Evolutionary conservation across 2,113 vertebrate genomes (phyloP), one percentile per base, ranked within the genome.

Genomic region (Aspidoscelis tigris): DNA sequence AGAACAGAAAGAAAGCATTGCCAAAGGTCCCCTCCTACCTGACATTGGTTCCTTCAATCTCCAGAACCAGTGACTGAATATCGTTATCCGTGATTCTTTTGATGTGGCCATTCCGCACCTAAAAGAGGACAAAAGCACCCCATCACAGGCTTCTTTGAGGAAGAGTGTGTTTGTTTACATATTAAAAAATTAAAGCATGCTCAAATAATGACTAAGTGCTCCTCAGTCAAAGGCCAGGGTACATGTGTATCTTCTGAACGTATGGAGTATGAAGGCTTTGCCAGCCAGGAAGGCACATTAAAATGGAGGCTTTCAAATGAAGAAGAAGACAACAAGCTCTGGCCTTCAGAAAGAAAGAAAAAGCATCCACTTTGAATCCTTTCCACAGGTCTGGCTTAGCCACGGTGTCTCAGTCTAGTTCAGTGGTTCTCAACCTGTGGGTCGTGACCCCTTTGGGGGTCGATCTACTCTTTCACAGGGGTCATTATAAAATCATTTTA

Each of bases 61-160:
- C 98, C 92, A 99, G 92, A 90, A 99, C 98, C 89, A 97, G 88
- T 0, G 98, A 99, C 94, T 99, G 98, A 84, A 99, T 99, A 91
- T 99, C 98, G 18, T 98, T 98, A 93, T 99, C 98, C 0, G 97
- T 97, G 86, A 99, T 97, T 87, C 98, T 94, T 90, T 99, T 99
- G 89, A 99, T 99, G 90, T 99, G 98, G 39, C 98, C 98, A 65
- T 99, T 99, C 84, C 97, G 96, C 70, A 99, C 98, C 98, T 99
- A 82, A 44, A 76, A 78, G 72, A 53, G 9, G 73, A 53, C 88
- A 53, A 39, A 91, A 84, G 81, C 14, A 43, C 41, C 20, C 1
- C 53, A 44, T 82, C 24, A 72, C 68, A n/a, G 24, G 66, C 24
- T 16, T 39, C 44, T n/a, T 8, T 65, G 20, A 5, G 26, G 26